These are phyloP conservation scores for Falco berigora DNA, from an alignment of 2,797 vertebrate genomes.

Conservation along the genomic window DNA sequence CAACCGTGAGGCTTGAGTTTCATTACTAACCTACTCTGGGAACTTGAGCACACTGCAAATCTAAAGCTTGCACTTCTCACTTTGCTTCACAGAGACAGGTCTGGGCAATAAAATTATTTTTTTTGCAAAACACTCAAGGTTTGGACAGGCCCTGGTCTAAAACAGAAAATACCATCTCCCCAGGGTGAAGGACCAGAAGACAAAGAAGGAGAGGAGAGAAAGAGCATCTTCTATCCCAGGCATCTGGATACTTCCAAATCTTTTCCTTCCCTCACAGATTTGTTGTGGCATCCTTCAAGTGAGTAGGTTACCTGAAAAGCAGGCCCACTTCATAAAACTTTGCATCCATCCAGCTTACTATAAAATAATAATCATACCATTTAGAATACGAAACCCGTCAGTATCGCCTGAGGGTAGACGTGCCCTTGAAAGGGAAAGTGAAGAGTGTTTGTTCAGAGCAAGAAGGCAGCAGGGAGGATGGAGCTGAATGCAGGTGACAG, in stretches of 20 bases:
- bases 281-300: not conserved
- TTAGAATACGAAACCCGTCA: not conserved
- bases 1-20: not conserved
- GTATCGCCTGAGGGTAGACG: not conserved
- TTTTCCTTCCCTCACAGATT: not conserved
- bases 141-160: not conserved
- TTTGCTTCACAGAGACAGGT: not conserved
- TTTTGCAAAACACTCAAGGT: not conserved
- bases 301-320: not conserved
- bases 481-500: not conserved
- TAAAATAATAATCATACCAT: constrained; percentile 5
- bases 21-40: not conserved
- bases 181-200: not conserved
- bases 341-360: not conserved
- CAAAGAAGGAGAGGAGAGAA: not conserved
- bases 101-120: not conserved
- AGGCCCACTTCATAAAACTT: not conserved
- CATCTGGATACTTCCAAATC: not conserved
- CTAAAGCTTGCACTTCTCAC: not conserved
- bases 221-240: not conserved
- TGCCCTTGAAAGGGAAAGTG: not conserved
- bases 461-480: not conserved
- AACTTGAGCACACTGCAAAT: not conserved
- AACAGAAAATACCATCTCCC: not conserved
- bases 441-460: not conserved